These are phyloP conservation scores for Dissostichus mawsoni DNA, from an alignment of 2,113 vertebrate genomes.

Conservation along the genomic window DNA sequence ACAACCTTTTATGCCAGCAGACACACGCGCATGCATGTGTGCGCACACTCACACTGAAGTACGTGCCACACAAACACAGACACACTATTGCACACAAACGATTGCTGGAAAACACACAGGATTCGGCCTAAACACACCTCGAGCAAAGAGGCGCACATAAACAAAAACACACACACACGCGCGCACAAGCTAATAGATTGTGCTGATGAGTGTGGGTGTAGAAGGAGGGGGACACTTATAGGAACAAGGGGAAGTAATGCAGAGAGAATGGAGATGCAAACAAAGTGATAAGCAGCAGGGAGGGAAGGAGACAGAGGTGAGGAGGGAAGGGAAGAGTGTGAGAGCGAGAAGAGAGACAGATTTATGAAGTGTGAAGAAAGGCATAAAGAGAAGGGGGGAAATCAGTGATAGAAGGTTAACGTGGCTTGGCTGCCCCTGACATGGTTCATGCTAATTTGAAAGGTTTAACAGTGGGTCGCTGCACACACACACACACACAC, in stretches of 20 bases:
- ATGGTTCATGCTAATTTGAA: slow-evolving; percentile 62
- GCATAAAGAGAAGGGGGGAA: slow-evolving; percentile 46
- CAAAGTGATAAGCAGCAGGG: slow-evolving; percentile 49
- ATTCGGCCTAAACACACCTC: slow-evolving; percentile 9
- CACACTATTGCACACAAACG: slow-evolving; percentile 12
- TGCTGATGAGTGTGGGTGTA: slow-evolving; percentile 41
- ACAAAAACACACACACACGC: slow-evolving; percentile 21
- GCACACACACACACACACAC: slow-evolving; percentile 5
- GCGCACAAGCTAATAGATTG: slow-evolving; percentile 26
- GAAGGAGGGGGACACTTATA: slow-evolving; percentile 40
- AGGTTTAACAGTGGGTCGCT: slow-evolving; percentile 49
- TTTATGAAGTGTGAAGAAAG: slow-evolving; percentile 67
- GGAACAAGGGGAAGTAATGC: slow-evolving; percentile 33
- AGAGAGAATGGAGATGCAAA: slow-evolving; percentile 43
- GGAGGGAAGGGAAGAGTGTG: slow-evolving; percentile 20
- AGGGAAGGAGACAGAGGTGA: slow-evolving; percentile 13
- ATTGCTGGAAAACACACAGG: slow-evolving; percentile 14
- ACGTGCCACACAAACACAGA: slow-evolving; percentile 1
- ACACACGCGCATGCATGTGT: slow-evolving; percentile 35
- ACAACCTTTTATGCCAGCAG: slow-evolving; percentile 81
- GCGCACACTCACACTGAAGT: not conserved
- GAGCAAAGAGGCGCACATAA: slow-evolving; percentile 30
- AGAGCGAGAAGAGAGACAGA: slow-evolving; percentile 36
- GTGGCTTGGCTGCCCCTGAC: slow-evolving; percentile 57
- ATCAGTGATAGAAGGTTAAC: slow-evolving; percentile 61